Evolutionary conservation across 2,888 invertebrate genomes (phyloP), one percentile per base, ranked within the genome.

Genomic region (Mystacides longicornis): DNA sequence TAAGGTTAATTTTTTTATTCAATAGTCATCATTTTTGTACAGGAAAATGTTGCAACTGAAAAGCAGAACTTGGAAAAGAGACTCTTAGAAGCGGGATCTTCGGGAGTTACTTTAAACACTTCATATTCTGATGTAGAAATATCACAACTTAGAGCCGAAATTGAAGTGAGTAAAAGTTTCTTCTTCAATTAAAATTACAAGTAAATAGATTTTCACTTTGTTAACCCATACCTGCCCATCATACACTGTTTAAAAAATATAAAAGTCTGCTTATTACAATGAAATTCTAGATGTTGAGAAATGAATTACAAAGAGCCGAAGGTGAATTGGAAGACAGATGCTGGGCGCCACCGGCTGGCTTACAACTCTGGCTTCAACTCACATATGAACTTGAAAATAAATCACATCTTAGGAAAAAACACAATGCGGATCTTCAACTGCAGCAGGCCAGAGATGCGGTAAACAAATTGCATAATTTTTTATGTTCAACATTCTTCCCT

Each of bases 311-410:
- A 63, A 80, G 93, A 14, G 92, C 94, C 0, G 94, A 95, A 71
- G 89, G 89, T 52, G 93, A 94, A 73, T 74, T 94, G 43, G 92
- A 93, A 65, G 91, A 91, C 68, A 81, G 90, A 55, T 91, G 91
- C 68, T 93, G 92, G 90, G 84, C 89, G 20, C 92, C 95, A 1
- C 93, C 94, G 0, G 78, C 83, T 1, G 90, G 90, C 2, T 77
- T 98, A 4, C 97, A 97, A 68, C 89, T 91, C 62, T 96, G 97
- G 93, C 75, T 99, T 16, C 95, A 98, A 69, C 77, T 94, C 50
- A 98, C 97, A 0, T 93, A 97, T 71, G 98, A 99, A 76, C 81
- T 94, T 57, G 99, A 99, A 73, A 89, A 92, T 72, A 84, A 88
- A 63, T 77, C 88, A 18, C 95, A 93, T 69, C 80, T 89, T 57